Conservation (phyloP, 2,888 invertebrate species). For the Orthosia gothica region DNA sequence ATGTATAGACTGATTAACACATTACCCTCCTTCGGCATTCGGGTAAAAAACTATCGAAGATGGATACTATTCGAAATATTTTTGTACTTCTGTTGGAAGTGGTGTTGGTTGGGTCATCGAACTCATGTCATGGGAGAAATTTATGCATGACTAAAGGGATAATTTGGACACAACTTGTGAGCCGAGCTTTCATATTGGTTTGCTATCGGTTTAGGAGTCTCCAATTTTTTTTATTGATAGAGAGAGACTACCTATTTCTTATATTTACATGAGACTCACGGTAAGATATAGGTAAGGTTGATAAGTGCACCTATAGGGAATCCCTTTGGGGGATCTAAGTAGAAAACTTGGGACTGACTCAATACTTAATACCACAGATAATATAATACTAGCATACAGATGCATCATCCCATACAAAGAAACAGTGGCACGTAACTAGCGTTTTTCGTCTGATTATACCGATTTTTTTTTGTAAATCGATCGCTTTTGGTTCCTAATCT, state of each 20-base stretch:
- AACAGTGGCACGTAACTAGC: too few relatives aligned
- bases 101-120: conserved; percentile 10
- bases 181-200: conserved; percentile 15
- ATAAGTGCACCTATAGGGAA: not conserved
- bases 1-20: too few relatives aligned
- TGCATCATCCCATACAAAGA: too few relatives aligned
- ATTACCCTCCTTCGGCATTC: too few relatives aligned
- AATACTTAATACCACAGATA: too few relatives aligned
- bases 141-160: conserved; percentile 32
- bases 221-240: not conserved
- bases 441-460: too few relatives aligned
- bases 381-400: too few relatives aligned
- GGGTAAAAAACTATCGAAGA: conserved; percentile 1
- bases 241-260: not conserved
- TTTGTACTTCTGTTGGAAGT: conserved; percentile 3
- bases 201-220: not conserved
- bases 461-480: too few relatives aligned
- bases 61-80: not conserved
- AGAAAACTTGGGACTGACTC: not conserved
- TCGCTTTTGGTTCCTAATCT: too few relatives aligned
- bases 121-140: conserved; percentile 30
- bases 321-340: too few relatives aligned
- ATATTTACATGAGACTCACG: not conserved
- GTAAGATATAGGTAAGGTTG: not conserved
- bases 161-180: conserved; percentile 22